Conservation (phyloP, 2,113 vertebrate species). For the Salvator merianae region DNA sequence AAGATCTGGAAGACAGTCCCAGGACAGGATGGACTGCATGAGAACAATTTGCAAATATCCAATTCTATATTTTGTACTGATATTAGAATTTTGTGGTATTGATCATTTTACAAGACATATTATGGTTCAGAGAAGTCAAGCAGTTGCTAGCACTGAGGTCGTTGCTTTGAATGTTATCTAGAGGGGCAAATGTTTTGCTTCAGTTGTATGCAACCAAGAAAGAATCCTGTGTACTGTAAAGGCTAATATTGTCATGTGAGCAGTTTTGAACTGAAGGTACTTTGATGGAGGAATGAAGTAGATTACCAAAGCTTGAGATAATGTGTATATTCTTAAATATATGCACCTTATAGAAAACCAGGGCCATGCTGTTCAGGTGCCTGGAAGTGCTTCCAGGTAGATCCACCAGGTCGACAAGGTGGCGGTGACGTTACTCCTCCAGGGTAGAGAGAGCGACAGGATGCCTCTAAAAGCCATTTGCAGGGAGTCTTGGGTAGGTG, state of each 20-base stretch:
- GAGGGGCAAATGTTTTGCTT: not conserved
- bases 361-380: too few relatives aligned
- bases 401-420: too few relatives aligned
- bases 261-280: not conserved
- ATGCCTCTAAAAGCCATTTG: too few relatives aligned
- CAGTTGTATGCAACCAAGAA: not conserved
- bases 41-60: constrained; percentile 6
- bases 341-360: too few relatives aligned
- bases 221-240: not conserved
- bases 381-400: too few relatives aligned
- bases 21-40: not conserved
- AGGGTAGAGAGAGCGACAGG: too few relatives aligned
- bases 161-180: not conserved
- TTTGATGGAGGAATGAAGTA: not conserved
- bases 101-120: not conserved
- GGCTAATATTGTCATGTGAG: not conserved
- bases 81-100: not conserved
- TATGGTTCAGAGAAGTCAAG: not conserved
- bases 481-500: too few relatives aligned
- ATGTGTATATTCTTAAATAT: not conserved
- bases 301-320: not conserved
- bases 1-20: constrained; percentile 1
- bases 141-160: not conserved
- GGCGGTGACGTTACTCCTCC: too few relatives aligned
- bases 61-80: not conserved